Evolutionary conservation across 2,888 invertebrate species (phyloP).

Genomic region (Willowsia nigromaculata): DNA sequence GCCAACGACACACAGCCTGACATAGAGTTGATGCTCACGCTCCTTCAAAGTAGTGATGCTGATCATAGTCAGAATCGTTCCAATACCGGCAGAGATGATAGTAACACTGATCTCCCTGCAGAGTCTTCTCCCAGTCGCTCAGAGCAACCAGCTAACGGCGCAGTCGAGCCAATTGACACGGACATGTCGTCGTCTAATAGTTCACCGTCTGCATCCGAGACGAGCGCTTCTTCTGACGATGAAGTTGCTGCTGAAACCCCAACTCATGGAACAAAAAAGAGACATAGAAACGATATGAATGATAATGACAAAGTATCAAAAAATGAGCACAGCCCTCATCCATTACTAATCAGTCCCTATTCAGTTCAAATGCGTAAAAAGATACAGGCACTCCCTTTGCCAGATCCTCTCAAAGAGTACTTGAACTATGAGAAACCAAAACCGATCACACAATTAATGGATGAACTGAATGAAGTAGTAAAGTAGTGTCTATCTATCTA

Average conservation of each 20-base stretch:
- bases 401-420: conserved; percentile 85
- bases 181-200: conserved; percentile 49
- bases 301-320: conserved; percentile 51
- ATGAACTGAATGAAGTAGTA: no score
- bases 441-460: no score
- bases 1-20: no score
- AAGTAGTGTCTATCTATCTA: no score
- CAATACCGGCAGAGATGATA: conserved; percentile 2
- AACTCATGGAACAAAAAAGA: conserved; percentile 15
- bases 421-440: conserved; percentile 87
- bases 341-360: conserved; percentile 80
- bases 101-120: neutral
- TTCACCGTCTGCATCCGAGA: neutral
- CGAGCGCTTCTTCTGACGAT: conserved; percentile 54
- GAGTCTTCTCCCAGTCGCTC: neutral
- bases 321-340: conserved; percentile 70
- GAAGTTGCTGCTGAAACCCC: conserved; percentile 3
- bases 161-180: neutral
- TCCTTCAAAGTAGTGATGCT: conserved; percentile 16
- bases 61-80: conserved; percentile 38
- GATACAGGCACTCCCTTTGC: conserved; percentile 86
- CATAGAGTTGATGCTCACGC: conserved; percentile 7
- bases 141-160: neutral
- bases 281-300: conserved; percentile 14
- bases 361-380: conserved; percentile 83